Evolutionary conservation across 2,113 vertebrate genomes (phyloP), one percentile per base, ranked within the genome.

Genomic region (Ifrita kowaldi): DNA sequence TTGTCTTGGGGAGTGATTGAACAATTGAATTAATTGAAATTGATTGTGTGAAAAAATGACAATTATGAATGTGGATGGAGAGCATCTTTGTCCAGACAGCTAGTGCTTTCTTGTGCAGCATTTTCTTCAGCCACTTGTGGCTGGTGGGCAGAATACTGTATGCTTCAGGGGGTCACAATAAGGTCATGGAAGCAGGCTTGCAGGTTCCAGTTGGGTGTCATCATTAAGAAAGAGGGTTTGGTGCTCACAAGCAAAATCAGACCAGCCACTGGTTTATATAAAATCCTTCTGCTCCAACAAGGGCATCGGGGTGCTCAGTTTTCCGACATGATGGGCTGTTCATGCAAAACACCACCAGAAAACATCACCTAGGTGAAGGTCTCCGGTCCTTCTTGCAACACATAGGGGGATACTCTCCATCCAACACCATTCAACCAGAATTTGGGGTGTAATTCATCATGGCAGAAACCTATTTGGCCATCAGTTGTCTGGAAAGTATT

Each of bases 11-110:
- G 75, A 68, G 49, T 9, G 16, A 37, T 23, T 63, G 63, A 84
- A 84, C 74, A 82, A 82, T 62, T 65, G n/a, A 93, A 89, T 84
- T 91, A 95, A 87, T 79, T 76, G 57, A 94, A 95, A 92, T 30
- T n/a, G 65, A 89, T 76, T 56, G 37, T 76, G 53, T 95, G 93
- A 84, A 83, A 71, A 68, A 76, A 65, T 39, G 3, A 78, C 89
- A 87, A 20, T 50, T 37, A 64, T 65, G 53, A 15, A 7, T 35
- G 57, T 1, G 13, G 70, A 87, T 0, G 2, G 37, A 68, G 26
- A 85, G 18, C 12, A 2, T n/a, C 44, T 89, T 86, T 78, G 39
- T 7, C 9, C 37, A 84, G 63, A 60, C 28, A 91, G 53, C 20
- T 47, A 73, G 28, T 10, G 68, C 32, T 90, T 68, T 62, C 62